Evolutionary conservation across 2,113 vertebrate species (phyloP).

Genomic region (Sinocyclocheilus rhinocerous): DNA sequence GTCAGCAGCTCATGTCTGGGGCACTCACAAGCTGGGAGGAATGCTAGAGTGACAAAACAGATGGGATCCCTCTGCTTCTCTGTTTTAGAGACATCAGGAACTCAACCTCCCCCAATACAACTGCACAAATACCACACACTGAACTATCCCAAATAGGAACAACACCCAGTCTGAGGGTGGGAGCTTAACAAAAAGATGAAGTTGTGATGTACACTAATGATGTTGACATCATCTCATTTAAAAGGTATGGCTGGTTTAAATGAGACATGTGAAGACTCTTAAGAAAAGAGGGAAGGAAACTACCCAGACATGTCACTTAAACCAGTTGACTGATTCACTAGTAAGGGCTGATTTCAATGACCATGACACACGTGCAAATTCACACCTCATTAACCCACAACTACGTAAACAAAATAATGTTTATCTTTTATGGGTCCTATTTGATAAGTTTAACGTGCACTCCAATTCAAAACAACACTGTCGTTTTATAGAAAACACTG

Average conservation of each 20-base stretch:
- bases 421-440: neutral
- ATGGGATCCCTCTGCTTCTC: constrained; percentile 66
- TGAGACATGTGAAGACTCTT: neutral
- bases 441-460: neutral
- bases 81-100: constrained; percentile 58
- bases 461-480: neutral
- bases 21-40: constrained; percentile 66
- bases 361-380: neutral
- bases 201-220: constrained; percentile 4
- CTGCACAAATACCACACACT: constrained; percentile 27
- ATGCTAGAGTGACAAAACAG: constrained; percentile 75
- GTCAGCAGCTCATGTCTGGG: constrained; percentile 68
- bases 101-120: constrained; percentile 46
- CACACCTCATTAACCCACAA: neutral
- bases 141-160: constrained; percentile 66
- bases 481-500: too few species aligned
- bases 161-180: constrained; percentile 68
- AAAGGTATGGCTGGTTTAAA: neutral
- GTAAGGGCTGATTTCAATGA: too few species aligned
- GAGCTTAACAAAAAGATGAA: constrained; percentile 13
- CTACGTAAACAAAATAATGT: neutral
- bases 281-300: neutral
- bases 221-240: neutral
- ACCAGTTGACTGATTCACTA: neutral
- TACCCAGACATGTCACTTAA: neutral